Conservation (phyloP, 2,113 vertebrate genomes). For the Protomyctophum bolini region DNA sequence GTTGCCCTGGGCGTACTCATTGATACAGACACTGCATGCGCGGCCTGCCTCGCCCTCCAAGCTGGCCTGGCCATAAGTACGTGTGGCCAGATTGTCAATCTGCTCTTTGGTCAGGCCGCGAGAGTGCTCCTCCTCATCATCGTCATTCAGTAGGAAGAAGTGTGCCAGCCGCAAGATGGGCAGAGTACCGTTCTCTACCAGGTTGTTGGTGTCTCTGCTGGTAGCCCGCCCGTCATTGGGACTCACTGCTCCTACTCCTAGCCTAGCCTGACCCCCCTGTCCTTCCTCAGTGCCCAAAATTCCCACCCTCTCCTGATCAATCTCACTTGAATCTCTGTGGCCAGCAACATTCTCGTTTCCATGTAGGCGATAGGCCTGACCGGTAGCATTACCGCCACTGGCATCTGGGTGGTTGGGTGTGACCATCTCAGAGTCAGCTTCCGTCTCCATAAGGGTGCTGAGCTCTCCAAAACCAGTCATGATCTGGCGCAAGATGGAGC, state of each 20-base stretch:
- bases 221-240: constrained; percentile 68
- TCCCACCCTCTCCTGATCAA: constrained; percentile 55
- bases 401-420: constrained; percentile 60
- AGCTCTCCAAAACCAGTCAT: constrained; percentile 95
- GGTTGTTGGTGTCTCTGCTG: constrained; percentile 83
- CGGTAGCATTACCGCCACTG: constrained; percentile 35
- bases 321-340: constrained; percentile 44
- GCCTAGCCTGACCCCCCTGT: constrained; percentile 67
- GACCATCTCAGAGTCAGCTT: constrained; percentile 83
- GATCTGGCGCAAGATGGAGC: constrained; percentile 92
- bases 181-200: constrained; percentile 88
- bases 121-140: constrained; percentile 84
- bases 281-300: constrained; percentile 51
- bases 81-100: constrained; percentile 94
- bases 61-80: constrained; percentile 87
- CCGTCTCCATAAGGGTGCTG: constrained; percentile 92
- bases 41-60: constrained; percentile 86
- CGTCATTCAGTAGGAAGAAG: constrained; percentile 92
- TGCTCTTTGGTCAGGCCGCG: constrained; percentile 96
- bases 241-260: constrained; percentile 55
- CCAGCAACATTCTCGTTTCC: constrained; percentile 46
- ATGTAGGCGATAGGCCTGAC: constrained; percentile 54
- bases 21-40: constrained; percentile 94
- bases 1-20: constrained; percentile 92
- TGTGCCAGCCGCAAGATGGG: constrained; percentile 91